phyloP scores from a whole-genome alignment of 2,888 invertebrate genomes.

The Drosophila suboccidentalis region DNA sequence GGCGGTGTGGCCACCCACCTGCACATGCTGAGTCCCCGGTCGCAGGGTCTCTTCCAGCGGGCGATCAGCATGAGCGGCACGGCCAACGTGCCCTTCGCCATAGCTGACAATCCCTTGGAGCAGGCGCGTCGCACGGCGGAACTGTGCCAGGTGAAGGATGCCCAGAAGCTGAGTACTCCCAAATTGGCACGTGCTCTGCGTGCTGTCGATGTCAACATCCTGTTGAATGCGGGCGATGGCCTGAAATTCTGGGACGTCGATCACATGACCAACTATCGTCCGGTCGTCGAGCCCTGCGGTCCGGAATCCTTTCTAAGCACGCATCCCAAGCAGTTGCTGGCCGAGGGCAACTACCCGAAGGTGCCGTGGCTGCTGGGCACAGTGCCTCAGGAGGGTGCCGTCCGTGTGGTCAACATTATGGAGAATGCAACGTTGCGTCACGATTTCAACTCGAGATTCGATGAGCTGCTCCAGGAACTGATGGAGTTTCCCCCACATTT shows the following conservation, averaged over 20 bases:
- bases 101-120: conserved; percentile 68
- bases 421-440: conserved; percentile 71
- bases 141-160: conserved; percentile 84
- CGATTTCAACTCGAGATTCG: conserved; percentile 81
- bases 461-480: conserved; percentile 74
- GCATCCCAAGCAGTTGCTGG: conserved; percentile 85
- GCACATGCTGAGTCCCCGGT: conserved; percentile 86
- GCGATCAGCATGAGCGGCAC: conserved; percentile 86
- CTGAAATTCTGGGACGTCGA: conserved; percentile 87
- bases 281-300: conserved; percentile 84
- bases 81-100: conserved; percentile 85
- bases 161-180: conserved; percentile 70
- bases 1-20: conserved; percentile 86
- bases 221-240: conserved; percentile 85
- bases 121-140: conserved; percentile 85
- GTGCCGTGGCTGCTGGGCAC: conserved; percentile 87
- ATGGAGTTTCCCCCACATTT: conserved; percentile 77
- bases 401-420: conserved; percentile 85
- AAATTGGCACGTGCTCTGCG: conserved; percentile 85
- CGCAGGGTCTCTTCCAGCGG: conserved; percentile 86
- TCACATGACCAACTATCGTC: conserved; percentile 86
- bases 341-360: conserved; percentile 84
- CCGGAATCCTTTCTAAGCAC: conserved; percentile 86
- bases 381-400: conserved; percentile 86
- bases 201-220: conserved; percentile 81